Base-by-base conservation (phyloP, 2,797 vertebrate genomes). In the Ammospiza maritima region DNA sequence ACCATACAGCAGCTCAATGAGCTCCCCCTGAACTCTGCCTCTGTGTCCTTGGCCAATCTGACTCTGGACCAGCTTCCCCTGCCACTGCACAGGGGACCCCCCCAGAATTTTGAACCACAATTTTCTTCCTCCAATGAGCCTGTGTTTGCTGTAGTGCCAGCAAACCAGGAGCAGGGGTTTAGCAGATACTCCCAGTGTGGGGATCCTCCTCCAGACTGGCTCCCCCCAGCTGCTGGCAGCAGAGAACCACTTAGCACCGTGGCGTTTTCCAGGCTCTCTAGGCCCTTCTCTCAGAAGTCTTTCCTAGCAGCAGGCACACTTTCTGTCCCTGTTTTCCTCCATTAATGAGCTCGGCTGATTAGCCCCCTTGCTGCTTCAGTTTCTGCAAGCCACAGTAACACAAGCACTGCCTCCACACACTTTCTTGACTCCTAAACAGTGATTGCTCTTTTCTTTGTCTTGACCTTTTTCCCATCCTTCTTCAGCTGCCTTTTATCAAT, bases 311-410 rank as follows among this genome's bases (percentile, higher is more conserved):
- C 91, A 93, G 82, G 87, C 26, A 61, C 16, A 50, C 3, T 80
- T 88, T 91, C 50, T 65, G 30, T 65, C 53, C 65, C 50, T 74
- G n/a, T 79, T 93, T 95, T 77, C 23, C 34, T 80, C 45, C 10
- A 2, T 80, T 93, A 89, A 95, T 74, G 87, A 93, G 57, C 69
- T 80, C 0, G 0, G 45, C 38, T 96, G 91, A 94, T 93, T 95
- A 95, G 90, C 61, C 42, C 65, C 72, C 87, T 92, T 61, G 75
- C 78, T 80, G 82, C 65, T 96, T 92, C 72, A 32, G 57, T 91
- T 93, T 92, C 92, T 92, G 48, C 71, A 87, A 93, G 73, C 16
- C 38, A n/a, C 40, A 21, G 60, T 74, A 92, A 79, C 57, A 17
- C 48, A 71, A n/a, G 51, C 3, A 1, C 44, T 87, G 60, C 56